Evolutionary conservation across 2,113 vertebrate species (phyloP), one percentile per base, ranked within the genome.

Genomic region (Equus przewalskii): DNA sequence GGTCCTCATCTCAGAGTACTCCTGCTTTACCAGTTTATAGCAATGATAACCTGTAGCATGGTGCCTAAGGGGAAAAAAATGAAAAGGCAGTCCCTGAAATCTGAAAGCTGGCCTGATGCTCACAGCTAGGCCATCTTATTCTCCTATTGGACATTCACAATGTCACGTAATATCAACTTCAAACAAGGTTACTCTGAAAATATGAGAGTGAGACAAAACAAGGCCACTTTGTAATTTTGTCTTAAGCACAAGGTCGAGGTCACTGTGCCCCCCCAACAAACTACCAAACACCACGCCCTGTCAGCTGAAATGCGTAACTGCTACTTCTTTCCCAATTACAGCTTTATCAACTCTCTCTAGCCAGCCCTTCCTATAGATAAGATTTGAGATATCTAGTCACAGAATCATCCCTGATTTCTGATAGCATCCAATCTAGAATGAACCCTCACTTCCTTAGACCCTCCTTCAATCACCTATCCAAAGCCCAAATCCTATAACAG

Each of bases 141-240:
- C 80, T 49, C 26, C 89, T 46, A 58, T 22, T 49, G 65, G 65
- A 73, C 16, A 58, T 65, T 92, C 73, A 73, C 19, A 73, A 56
- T 54, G 60, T 51, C 36, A 46, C 51, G 46, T 65, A 76, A 93
- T 30, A 69, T 21, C 21, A 86, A 67, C 30, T 76, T 76, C 41
- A 85, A 51, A 67, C 51, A 78, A 70, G n/a, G 41, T 87, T 79
- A 94, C 21, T 22, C 33, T 84, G 51, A 62, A 41, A 82, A 82
- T 30, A 62, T 49, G 56, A 67, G 60, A 75, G 36, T 69, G 80
- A 56, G 12, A 49, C 36, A 28, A 87, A 96, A 87, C 30, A 92
- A 96, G 51, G 28, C 19, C 79, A 90, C 70, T 69, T 90, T 49
- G 69, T 95, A 76, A 67, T 78, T 76, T 67, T 58, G 60, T 90